Base-by-base conservation (phyloP, 2,113 vertebrate species). In the Alouatta palliata region DNA sequence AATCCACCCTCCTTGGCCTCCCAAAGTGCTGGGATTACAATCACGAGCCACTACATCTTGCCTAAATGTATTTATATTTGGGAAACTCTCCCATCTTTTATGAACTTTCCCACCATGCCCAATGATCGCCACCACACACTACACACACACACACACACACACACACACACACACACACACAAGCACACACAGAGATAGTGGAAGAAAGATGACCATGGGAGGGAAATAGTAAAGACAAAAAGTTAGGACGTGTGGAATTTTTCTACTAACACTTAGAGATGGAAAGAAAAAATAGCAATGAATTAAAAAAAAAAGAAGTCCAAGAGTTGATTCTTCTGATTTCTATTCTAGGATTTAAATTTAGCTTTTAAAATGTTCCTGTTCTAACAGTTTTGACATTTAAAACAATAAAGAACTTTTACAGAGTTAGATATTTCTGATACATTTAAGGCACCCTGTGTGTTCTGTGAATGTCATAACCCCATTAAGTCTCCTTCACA, bases 401-500 rank as follows among this genome's bases (percentile, higher is more conserved):
- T 98, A 89, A 98, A 98, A 97, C 98, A 97, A 90, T 93, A 95
- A 97, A 97, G 90, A 98, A 91, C 92, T 98, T 98, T 87, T 97
- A 97, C 43, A 95, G 98, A 98, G 93, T 97, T 97, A 97, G 91
- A 54, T 97, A 98, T 98, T 98, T 90, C 96, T 97, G 87, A 97
- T 98, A 89, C 90, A 71, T 97, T 97, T 98, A 97, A 98, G 70
- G 88, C 93, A 96, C 68, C 98, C 97, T 93, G 89, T 95, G 90
- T 97, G 90, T 95, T 98, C 97, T 93, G 94, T 95, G 98, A 98
- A 98, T 98, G 98, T 98, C 98, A 98, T 97, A 98, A 98, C 92
- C 95, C 89, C 95, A 98, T 98, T 98, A 98, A 98, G 96, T 98
- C 70, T 70, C 89, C 96, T 98, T 96, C 73, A 92, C 76, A 98